Percentiles rank a stretch among this genome's conserved stretches.
phyloP scores from a whole-genome alignment of 1,140 invertebrate species.

The Zaprionus tsacasi region DNA sequence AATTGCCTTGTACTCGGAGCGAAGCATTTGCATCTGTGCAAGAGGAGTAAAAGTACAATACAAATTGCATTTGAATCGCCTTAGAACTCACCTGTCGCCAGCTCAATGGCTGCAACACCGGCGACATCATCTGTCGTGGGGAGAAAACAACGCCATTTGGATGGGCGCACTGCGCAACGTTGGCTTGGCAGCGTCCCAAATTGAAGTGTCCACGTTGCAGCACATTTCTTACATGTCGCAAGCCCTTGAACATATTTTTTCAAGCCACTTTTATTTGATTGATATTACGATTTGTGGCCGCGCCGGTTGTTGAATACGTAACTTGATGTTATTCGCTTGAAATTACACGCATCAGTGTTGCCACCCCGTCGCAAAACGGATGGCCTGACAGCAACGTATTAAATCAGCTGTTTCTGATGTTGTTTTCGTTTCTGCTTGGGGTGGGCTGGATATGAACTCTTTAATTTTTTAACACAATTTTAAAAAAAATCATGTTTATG shows the following conservation, averaged over 20 bases:
- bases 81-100: constrained; percentile 62
- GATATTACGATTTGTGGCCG: constrained; percentile 23
- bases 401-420: constrained; percentile 48
- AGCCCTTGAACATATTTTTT: constrained; percentile 70
- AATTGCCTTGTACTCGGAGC: constrained; percentile 85
- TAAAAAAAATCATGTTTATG: constrained; percentile 29
- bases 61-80: too few relatives aligned
- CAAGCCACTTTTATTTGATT: constrained; percentile 40
- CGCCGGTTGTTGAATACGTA: constrained; percentile 61
- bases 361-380: constrained; percentile 50
- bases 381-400: constrained; percentile 40
- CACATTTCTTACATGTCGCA: constrained; percentile 69
- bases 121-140: constrained; percentile 10
- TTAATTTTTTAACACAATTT: constrained; percentile 38
- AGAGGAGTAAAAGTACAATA: neutral
- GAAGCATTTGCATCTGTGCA: constrained; percentile 72
- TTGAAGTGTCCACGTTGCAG: constrained; percentile 64
- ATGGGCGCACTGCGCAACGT: constrained; percentile 31
- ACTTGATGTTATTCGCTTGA: constrained; percentile 58
- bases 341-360: constrained; percentile 59
- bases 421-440: constrained; percentile 18
- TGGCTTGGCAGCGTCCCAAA: constrained; percentile 28
- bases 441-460: constrained; percentile 10
- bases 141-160: constrained; percentile 4
- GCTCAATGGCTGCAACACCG: constrained; percentile 48